These are phyloP conservation scores for Pholis gunnellus DNA, from an alignment of 2,113 vertebrate genomes.

Conservation along the genomic window DNA sequence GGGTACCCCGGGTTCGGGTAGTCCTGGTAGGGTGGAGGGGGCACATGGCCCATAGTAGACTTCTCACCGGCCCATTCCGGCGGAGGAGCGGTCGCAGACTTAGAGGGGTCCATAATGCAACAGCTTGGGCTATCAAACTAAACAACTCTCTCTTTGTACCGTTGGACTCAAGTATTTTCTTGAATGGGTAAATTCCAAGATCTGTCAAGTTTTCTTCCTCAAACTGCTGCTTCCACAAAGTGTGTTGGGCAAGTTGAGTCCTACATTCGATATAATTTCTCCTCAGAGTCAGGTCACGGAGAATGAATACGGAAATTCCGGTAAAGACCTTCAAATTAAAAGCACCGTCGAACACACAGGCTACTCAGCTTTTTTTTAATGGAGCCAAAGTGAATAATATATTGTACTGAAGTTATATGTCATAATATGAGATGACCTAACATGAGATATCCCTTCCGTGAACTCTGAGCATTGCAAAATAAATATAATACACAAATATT, in stretches of 20 bases:
- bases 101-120: constrained; percentile 67
- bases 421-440: background rate
- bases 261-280: too few species aligned
- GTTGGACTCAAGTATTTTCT: too few species aligned
- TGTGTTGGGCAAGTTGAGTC: too few species aligned
- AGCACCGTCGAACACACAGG: too few species aligned
- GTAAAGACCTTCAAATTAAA: too few species aligned
- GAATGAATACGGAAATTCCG: too few species aligned
- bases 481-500: background rate
- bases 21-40: constrained; percentile 75
- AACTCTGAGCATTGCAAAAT: background rate
- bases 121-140: background rate
- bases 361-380: background rate
- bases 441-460: background rate
- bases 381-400: background rate
- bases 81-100: constrained; percentile 36
- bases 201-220: too few species aligned
- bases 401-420: background rate
- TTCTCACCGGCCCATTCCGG: constrained; percentile 42
- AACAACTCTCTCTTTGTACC: background rate
- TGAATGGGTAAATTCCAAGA: too few species aligned
- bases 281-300: too few species aligned
- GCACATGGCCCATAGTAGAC: constrained; percentile 43
- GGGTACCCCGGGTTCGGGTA: background rate
- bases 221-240: too few species aligned